phyloP scores from a whole-genome alignment of 2,113 vertebrate genomes.

The Mus spicilegus region DNA sequence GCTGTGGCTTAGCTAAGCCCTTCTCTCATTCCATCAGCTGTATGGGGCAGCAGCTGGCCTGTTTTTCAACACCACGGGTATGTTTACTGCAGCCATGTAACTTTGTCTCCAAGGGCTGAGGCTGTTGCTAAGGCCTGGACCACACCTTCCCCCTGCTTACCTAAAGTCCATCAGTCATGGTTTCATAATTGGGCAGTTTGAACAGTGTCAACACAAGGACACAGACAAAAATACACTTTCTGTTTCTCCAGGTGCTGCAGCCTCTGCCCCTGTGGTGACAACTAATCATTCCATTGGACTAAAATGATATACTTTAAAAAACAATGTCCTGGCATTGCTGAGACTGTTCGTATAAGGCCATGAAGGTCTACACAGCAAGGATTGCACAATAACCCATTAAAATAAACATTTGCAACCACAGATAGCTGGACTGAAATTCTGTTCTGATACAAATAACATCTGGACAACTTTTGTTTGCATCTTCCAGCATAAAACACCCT shows the following conservation, averaged over 20 bases:
- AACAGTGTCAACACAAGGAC: conserved; percentile 42
- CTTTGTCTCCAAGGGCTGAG: conserved; percentile 69
- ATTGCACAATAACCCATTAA: conserved; percentile 92
- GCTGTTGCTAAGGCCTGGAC: conserved; percentile 79
- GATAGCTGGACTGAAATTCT: conserved; percentile 91
- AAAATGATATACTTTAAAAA: conserved; percentile 85
- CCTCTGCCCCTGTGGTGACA: conserved; percentile 83
- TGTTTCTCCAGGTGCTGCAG: conserved; percentile 87
- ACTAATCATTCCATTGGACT: conserved; percentile 81
- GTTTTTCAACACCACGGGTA: conserved; percentile 72
- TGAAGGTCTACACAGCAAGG: conserved; percentile 86
- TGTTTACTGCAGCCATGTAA: conserved; percentile 83
- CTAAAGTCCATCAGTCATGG: conserved; percentile 73
- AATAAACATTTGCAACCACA: conserved; percentile 92
- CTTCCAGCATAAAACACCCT: conserved; percentile 92
- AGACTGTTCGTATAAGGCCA: conserved; percentile 87
- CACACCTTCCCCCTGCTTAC: conserved; percentile 77
- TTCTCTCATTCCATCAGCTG: conserved; percentile 75
- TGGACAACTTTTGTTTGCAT: conserved; percentile 93
- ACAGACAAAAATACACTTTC: conserved; percentile 71
- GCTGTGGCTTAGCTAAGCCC: conserved; percentile 74
- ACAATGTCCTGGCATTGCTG: conserved; percentile 86
- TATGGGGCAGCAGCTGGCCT: conserved; percentile 78
- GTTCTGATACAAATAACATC: conserved; percentile 92
- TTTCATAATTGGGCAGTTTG: conserved; percentile 72